phyloP scores from a whole-genome alignment of 2,113 vertebrate genomes.

The Poeciliopsis turrubarensis region DNA sequence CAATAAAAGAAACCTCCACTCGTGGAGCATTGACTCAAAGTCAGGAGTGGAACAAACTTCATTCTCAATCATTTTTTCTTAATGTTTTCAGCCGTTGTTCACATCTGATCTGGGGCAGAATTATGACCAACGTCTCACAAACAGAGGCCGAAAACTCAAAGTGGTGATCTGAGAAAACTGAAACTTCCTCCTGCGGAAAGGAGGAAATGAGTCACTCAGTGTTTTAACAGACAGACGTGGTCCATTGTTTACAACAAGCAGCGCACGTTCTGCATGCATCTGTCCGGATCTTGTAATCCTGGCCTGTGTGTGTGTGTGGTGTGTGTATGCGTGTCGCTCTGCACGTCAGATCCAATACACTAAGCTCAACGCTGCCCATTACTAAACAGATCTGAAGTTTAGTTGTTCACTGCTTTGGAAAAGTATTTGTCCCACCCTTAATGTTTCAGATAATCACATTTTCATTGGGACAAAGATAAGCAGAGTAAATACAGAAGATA shows the following conservation, averaged over 20 bases:
- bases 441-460: background rate
- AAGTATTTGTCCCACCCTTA: background rate
- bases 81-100: too few relatives aligned
- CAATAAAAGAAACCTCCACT: too few relatives aligned
- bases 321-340: background rate
- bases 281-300: too few relatives aligned
- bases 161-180: background rate
- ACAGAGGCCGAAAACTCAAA: background rate
- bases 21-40: too few relatives aligned
- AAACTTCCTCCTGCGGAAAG: background rate
- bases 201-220: background rate
- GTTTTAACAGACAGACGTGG: background rate
- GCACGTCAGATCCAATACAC: background rate
- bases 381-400: background rate
- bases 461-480: background rate
- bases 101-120: too few relatives aligned
- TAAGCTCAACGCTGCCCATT: background rate
- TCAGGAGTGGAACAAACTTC: too few relatives aligned
- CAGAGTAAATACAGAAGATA: background rate
- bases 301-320: too few relatives aligned
- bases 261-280: conserved; percentile 3
- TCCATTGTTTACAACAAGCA: background rate
- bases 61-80: too few relatives aligned
- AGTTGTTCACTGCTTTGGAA: too few relatives aligned
- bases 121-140: background rate